Evolutionary conservation across 2,797 vertebrate species (phyloP), one percentile per base, ranked within the genome.

Genomic region (Sternotherus odoratus): DNA sequence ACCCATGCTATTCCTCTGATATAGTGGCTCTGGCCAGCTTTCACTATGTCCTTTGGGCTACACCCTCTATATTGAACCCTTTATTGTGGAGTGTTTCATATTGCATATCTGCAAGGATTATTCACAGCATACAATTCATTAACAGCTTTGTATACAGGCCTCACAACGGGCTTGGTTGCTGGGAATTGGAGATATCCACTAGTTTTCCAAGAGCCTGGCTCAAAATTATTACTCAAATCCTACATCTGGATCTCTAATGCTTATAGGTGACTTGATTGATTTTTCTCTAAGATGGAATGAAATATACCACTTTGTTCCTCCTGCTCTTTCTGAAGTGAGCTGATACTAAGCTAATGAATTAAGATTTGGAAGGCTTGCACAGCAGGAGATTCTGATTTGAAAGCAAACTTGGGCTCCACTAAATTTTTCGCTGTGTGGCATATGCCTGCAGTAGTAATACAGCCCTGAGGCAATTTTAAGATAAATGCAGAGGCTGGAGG

Each of bases 281-380:
- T 95, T 88, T 88, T 26, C 46, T 93, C 75, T 28, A 74, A 83
- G 82, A 90, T 57, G 83, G 46, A 89, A 90, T 88, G n/a, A 89
- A 19, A 79, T 53, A 2, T 19, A 28, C 66, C 36, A 12, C 48
- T 69, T 90, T 91, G 50, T 66, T 85, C 77, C 91, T 79, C 74
- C 94, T 89, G 83, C 72, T 83, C 83, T 90, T 6, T n/a, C 85
- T 94, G 86, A 83, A 74, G 82, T 93, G 72, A 96, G 79, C 77
- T 96, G 89, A 91, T 89, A 89, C 23, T 15, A 75, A 36, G 30
- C 13, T 1, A 12, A 72, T 77, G 77, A 17, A 36, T 72, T 85
- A 88, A 86, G 72, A 90, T 94, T 91, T 95, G 86, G 82, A 93
- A 63, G 95, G 74, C 78, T 95, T 60, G 39, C 33, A 95, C 85